phyloP scores from a whole-genome alignment of 1,140 invertebrate species.

The Calycopis cecrops region DNA sequence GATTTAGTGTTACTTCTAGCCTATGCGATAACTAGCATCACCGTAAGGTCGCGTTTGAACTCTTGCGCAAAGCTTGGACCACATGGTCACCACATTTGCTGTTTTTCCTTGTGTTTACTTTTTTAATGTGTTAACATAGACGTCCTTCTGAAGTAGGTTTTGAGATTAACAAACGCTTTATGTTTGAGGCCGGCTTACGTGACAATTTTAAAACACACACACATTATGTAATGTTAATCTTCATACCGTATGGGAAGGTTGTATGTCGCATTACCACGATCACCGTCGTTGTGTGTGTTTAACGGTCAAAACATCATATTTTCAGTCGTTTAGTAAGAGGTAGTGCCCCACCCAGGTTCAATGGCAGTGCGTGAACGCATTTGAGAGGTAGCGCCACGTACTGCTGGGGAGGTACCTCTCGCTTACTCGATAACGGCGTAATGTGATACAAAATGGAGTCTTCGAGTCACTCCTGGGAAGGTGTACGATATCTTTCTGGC shows the following conservation, averaged over 20 bases:
- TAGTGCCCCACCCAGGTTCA: too few species aligned
- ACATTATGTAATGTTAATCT: conserved; percentile 13
- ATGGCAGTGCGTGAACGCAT: too few species aligned
- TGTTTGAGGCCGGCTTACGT: conserved; percentile 21
- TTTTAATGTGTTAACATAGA: conserved; percentile 40
- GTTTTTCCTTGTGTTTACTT: conserved; percentile 54
- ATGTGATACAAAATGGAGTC: too few species aligned
- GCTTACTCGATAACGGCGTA: too few species aligned
- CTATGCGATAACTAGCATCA: conserved; percentile 50
- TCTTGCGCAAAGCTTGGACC: conserved; percentile 48
- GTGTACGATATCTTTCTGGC: too few species aligned
- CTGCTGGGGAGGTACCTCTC: too few species aligned
- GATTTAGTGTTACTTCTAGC: neutral
- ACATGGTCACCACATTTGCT: conserved; percentile 38
- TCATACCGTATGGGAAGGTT: conserved; percentile 3
- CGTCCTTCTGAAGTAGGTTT: conserved; percentile 37
- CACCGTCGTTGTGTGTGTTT: too few species aligned
- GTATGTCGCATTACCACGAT: too few species aligned
- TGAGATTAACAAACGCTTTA: conserved; percentile 24
- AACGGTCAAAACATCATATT: too few species aligned
- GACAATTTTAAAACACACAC: conserved; percentile 22
- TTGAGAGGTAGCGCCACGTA: too few species aligned
- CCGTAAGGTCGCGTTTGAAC: conserved; percentile 54
- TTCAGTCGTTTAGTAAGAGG: too few species aligned
- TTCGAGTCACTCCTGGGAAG: too few species aligned